Evolutionary conservation across 2,797 vertebrate species (phyloP).

Genomic region (Hyperoplus lanceolatus): DNA sequence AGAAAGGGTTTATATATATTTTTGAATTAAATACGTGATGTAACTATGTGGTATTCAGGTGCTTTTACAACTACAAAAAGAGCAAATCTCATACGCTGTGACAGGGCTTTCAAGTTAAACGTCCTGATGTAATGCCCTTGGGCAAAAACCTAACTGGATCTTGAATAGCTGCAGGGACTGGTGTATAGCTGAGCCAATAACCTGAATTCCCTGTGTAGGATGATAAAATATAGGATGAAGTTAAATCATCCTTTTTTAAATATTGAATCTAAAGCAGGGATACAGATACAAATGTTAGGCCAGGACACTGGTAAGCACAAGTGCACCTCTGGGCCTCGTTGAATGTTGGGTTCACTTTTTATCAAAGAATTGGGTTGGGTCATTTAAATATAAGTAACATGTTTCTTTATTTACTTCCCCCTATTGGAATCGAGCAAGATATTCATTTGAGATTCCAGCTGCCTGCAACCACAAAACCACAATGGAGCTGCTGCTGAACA

Average conservation of each 20-base stretch:
- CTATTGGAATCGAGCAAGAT: not conserved
- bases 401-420: not conserved
- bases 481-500: too few species aligned
- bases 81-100: not conserved
- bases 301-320: not conserved
- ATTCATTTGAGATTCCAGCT: not conserved
- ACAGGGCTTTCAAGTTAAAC: not conserved
- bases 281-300: not conserved
- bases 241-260: not conserved
- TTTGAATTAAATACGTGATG: not conserved
- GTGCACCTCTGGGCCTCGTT: not conserved
- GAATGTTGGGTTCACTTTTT: not conserved
- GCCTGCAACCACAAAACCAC: too few species aligned
- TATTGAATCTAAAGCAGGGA: not conserved
- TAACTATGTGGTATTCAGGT: conserved; percentile 1
- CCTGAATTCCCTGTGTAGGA: not conserved
- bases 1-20: not conserved
- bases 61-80: conserved; percentile 10
- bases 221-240: not conserved
- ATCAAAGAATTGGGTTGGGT: not conserved
- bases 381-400: not conserved
- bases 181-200: not conserved
- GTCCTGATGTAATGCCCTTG: not conserved
- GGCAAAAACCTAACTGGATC: not conserved
- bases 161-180: not conserved